Evolutionary conservation across 2,888 invertebrate genomes (phyloP), one percentile per base, ranked within the genome.

Genomic region (Adelphocoris suturalis): DNA sequence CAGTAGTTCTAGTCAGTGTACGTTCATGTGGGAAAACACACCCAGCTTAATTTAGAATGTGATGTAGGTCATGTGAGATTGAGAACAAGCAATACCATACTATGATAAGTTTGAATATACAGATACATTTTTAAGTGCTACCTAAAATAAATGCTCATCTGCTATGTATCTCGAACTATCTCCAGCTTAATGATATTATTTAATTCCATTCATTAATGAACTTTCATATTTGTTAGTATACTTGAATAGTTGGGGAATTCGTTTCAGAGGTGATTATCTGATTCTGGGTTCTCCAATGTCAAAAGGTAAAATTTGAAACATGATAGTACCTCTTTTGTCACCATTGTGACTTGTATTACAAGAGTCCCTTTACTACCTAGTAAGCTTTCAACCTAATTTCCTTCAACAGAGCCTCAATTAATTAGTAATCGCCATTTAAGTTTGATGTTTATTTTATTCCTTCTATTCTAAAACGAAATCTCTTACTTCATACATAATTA

Each of bases 1-100:
- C 55, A 52, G 82, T 82, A 82, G 82, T 82, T 82, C 82, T 82
- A 82, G 82, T 82, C 82, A 82, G 55, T 82, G 82, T 82, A 82
- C 48, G 23, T 82, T 82, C 82, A 82, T 48, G 13, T 48, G 48
- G 82, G 82, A 52, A 23, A 16, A 52, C 16, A 82, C 48, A 52
- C 82, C 82, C 82, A 52, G 55, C 27, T 52, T 52, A 82, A n/a
- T 52, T 82, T 52, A 82, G 48, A 82, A 82, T 82, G n/a, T 78
- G 78, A 78, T 47, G 78, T 78, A 78, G 78, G 37, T 68, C 68
- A 68, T 68, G 68, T 68, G 68, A 27, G 27, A 68, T 68, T 19
- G 68, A 68, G 23, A 23, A n/a, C 57, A 57, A 47, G 16, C 23
- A 52, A 82, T 82, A 82, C 82, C 82, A 82, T 82, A 82, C 48